Percentiles rank a stretch among this genome's conserved stretches.
These are phyloP conservation scores for Pediacus dermestoides DNA, from an alignment of 2,888 invertebrate genomes.

Conservation along the genomic window DNA sequence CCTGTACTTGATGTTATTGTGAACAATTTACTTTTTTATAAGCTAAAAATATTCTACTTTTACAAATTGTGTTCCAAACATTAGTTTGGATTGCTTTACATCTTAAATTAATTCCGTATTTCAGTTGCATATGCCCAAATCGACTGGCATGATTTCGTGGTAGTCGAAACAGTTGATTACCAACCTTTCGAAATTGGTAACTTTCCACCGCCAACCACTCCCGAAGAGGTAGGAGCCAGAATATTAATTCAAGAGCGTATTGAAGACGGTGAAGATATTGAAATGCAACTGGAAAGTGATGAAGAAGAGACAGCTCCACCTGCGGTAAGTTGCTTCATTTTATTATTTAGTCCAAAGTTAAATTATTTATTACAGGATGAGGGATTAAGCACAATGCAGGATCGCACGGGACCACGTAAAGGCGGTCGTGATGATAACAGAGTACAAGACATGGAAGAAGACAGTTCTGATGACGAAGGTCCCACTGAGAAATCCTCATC, in stretches of 20 bases:
- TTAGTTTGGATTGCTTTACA: too few species aligned
- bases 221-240: constrained; percentile 93
- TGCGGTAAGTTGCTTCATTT: constrained; percentile 30
- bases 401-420: constrained; percentile 54
- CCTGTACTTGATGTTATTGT: too few species aligned
- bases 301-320: constrained; percentile 53
- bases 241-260: constrained; percentile 84
- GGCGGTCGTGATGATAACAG: constrained; percentile 54
- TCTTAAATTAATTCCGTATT: constrained; percentile 26
- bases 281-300: constrained; percentile 88
- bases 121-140: constrained; percentile 91
- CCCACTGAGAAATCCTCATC: constrained; percentile 39
- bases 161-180: constrained; percentile 99
- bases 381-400: constrained; percentile 66
- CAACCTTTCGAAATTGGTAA: constrained; percentile 94
- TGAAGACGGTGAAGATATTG: constrained; percentile 77
- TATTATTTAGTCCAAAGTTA: too few species aligned
- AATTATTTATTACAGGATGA: too few species aligned
- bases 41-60: too few species aligned
- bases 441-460: constrained; percentile 92
- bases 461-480: constrained; percentile 69
- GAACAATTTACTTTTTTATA: constrained; percentile 4
- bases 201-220: constrained; percentile 95
- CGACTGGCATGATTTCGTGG: constrained; percentile 99
- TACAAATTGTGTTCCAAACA: constrained; percentile 5